Evolutionary conservation across 2,113 vertebrate species (phyloP).

Genomic region (Tenebrosternarchus preto): DNA sequence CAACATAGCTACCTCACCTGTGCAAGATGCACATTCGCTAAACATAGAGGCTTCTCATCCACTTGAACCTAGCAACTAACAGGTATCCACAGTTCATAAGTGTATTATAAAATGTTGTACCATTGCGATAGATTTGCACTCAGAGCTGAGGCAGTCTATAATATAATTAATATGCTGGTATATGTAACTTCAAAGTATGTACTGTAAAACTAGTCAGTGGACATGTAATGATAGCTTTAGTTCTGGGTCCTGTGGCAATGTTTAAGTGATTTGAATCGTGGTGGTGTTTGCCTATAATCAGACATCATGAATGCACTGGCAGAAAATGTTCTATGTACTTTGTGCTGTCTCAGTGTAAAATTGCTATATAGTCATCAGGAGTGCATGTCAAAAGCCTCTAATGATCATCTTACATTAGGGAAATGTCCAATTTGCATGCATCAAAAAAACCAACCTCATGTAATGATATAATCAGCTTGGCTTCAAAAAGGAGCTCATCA

Average conservation of each 20-base stretch:
- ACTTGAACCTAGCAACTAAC: neutral
- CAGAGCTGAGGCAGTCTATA: neutral
- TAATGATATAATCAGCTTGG: constrained; percentile 57
- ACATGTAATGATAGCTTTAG: neutral
- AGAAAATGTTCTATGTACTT: constrained; percentile 31
- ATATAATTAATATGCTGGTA: neutral
- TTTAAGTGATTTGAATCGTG: constrained; percentile 38
- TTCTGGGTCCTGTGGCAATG: constrained; percentile 4
- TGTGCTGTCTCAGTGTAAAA: constrained; percentile 21
- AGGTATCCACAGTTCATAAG: neutral
- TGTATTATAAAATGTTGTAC: neutral
- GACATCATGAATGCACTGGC: constrained; percentile 30
- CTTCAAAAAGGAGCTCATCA: constrained; percentile 10
- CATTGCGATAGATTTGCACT: neutral
- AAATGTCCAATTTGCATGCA: constrained; percentile 28
- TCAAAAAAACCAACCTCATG: constrained; percentile 58
- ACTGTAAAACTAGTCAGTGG: neutral
- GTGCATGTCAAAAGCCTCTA: constrained; percentile 17
- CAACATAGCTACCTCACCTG: neutral
- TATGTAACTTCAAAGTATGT: neutral
- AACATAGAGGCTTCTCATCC: neutral
- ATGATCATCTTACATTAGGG: neutral
- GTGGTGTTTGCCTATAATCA: constrained; percentile 31
- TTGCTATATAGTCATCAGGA: constrained; percentile 2
- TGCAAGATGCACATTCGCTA: neutral